Base-by-base conservation (phyloP, 2,797 vertebrate species). In the Chelon auratus region DNA sequence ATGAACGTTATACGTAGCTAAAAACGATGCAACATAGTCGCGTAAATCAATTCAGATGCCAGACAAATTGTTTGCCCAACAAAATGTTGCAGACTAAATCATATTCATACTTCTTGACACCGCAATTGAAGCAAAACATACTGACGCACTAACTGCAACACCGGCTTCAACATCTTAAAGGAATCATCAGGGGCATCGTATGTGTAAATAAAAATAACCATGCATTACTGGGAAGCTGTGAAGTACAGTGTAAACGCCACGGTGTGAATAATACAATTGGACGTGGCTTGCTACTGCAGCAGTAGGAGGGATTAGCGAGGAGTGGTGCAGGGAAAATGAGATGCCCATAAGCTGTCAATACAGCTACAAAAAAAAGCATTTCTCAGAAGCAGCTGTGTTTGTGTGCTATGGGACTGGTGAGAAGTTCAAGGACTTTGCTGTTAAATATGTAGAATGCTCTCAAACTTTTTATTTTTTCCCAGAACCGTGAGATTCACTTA, bases 281-380 rank as follows among this genome's bases (percentile, higher is more conserved):
- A 80, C 42, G 33, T 77, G 83, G 80, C 64, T 45, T 75, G 63
- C 71, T 76, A 17, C 80, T 77, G 72, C 54, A 70, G 76, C 72
- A 75, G 56, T 51, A 64, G 61, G 45, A 63, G 71, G 68, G 63
- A 73, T 77, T 62, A 77, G 56, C 58, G 52, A 67, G 37, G 55
- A 74, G 75, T 39, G 39, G 67, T 52, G 72, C 18, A 45, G 40
- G 71, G 54, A 87, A 39, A 85, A 86, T 81, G 37, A 81, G 64
- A 78, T 84, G 71, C 70, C 67, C 68, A 81, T 89, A 84, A 89
- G 89, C 77, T 78, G 62, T 79, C 80, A 82, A 74, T 82, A 65
- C 45, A 76, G 74, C 62, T 67, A 78, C 80, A 75, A 68, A 76
- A 39, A 78, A 75, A 68, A 76, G 33, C 40, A 26, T 18, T 62